Base-by-base conservation (phyloP, 2,113 vertebrate species). In the Taurulus bubalis region DNA sequence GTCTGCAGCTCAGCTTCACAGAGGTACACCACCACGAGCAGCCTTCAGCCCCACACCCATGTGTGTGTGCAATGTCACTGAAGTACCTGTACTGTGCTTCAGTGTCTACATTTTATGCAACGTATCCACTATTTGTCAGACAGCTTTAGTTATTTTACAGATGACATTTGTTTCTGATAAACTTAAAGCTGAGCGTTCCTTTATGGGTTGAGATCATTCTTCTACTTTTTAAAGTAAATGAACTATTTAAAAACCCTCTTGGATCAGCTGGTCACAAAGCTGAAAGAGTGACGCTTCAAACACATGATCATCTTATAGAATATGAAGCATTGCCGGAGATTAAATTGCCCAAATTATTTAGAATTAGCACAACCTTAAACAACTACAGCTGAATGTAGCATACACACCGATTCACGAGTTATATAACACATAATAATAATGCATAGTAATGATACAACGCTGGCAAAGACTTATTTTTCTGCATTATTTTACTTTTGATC, bases 1-100 rank as follows among this genome's bases (percentile, higher is more conserved):
- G 90, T 87, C 84, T 99, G 82, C 91, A 94, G 81, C 85, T 99
- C 86, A 92, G 26, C 6, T 97, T 98, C 89, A 89, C 20, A 49
- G 96, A 97, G 96, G 98, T 99, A 94, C 10, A 38, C 59, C 15
- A 56, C 47, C 12, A 18, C 45, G 6, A n/a, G 36, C 51, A 47
- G 24, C 42, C 7, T 5, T 60, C 22, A 14, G 4, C 14, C 30
- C 30, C 30, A 32, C 30, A 32, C 30, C 30, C 2, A 32, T 4
- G 30, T 32, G 34, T 34, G 42, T 28, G 16, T 20, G 24, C 26
- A 68, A 68, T 22, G 18, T 14, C 22, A 53, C 38, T 40, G 22
- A 45, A 24, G 64, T 28, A 65, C 2, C 11, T 65, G 16, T 65
- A 32, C 28, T 60, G 18, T 45, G 12, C 42, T 30, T 15, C 22